Evolutionary conservation across 1,140 invertebrate genomes (phyloP), one percentile per base, ranked within the genome.

Genomic region (Harpegnathos saltator): DNA sequence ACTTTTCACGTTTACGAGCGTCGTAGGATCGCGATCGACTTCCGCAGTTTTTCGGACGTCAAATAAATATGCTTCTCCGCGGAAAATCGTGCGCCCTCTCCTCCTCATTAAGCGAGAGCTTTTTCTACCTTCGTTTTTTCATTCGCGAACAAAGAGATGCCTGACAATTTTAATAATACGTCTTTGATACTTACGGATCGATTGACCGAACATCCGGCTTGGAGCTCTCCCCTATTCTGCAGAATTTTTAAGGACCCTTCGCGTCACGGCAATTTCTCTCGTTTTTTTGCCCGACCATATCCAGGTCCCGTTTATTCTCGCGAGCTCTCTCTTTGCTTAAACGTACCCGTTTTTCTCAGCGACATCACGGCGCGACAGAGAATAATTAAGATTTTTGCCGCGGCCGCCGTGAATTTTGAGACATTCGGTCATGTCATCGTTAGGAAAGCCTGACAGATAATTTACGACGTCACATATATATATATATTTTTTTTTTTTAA

Each of bases 161-260:
- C 44, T 29, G 15, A 29, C 83, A 61, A 84, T 72, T 52, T 81
- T 68, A 69, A 69, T 59, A 63, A 73, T 74, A 22, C 26, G 17
- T 83, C 72, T 83, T 75, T 75, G 73, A 83, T 77, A 83, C n/a
- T 82, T 65, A 75, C 12, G 5, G 59, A 75, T 82, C 69, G 58
- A 74, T 63, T 73, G 61, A 72, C 52, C 44, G 38, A 65, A 66
- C 15, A 14, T 1, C 3, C 5, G 7, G 24, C 29, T 22, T 38
- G 24, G 26, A 19, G 48, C 44, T 68, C 17, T 26, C 33, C 3
- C 4, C 19, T 15, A 22, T 52, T 50, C 19, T 68, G 22, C 3
- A 3, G 38, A 77, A 77, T 38, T 29, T 78, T 82, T 62, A 52
- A 73, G 3, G n/a, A 61, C 24, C 44, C 52, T 22, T 58, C 44